Conservation (phyloP, 2,888 invertebrate species). For the Hyposoter didymator region DNA sequence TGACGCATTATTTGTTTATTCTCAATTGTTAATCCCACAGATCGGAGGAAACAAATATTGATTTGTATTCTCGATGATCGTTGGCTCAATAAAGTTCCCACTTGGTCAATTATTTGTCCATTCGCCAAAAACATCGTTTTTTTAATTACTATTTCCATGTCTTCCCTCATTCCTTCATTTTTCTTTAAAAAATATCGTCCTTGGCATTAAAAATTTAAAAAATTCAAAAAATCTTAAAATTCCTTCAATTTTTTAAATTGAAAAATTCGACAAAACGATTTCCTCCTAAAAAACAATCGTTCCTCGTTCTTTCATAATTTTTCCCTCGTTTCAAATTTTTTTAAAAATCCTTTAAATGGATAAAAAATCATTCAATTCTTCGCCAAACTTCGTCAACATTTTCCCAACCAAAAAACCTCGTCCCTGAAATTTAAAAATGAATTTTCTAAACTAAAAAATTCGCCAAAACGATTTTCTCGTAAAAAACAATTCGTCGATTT, state of each 20-base stretch:
- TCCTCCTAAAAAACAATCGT: too few species aligned
- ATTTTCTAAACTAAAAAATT: not conserved
- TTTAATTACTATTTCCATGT: not conserved
- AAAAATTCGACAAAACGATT: too few species aligned
- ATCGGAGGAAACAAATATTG: not conserved
- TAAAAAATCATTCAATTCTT: too few species aligned
- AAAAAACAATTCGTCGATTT: conserved; percentile 5
- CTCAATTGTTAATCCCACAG: not conserved
- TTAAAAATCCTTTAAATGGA: too few species aligned
- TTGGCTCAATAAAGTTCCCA: conserved; percentile 10
- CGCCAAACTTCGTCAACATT: too few species aligned
- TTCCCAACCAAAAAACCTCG: not conserved
- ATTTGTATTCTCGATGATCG: not conserved
- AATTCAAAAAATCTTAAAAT: too few species aligned
- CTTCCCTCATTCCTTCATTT: too few species aligned
- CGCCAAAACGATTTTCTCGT: not conserved
- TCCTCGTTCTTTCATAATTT: too few species aligned
- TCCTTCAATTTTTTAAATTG: too few species aligned
- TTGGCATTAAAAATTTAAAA: too few species aligned
- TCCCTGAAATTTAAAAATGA: not conserved
- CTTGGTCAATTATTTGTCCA: conserved; percentile 5
- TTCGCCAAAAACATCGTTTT: conserved; percentile 3
- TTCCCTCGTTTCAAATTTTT: too few species aligned
- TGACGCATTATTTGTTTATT: conserved; percentile 16
- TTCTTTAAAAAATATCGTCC: too few species aligned